Conservation (phyloP, 2,888 invertebrate species). For the Auanema sp. region DNA sequence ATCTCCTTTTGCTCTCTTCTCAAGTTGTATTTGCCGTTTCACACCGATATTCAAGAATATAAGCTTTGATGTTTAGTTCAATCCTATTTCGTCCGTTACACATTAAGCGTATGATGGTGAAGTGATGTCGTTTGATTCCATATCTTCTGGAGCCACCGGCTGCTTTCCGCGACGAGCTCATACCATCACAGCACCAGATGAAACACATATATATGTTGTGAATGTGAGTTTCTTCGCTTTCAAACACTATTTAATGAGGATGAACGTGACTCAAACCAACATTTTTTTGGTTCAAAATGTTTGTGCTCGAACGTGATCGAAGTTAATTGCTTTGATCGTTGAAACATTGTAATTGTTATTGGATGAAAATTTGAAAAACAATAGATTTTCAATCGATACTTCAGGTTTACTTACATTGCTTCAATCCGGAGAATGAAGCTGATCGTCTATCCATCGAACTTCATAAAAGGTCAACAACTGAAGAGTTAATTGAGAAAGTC, state of each 20-base stretch:
- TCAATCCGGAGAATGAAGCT: conserved; percentile 66
- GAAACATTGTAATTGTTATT: conserved; percentile 1
- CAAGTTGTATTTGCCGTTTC: too few relatives aligned
- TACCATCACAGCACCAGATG: conserved; percentile 51
- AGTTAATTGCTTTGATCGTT: neutral
- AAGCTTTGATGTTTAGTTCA: too few relatives aligned
- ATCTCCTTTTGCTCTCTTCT: too few relatives aligned
- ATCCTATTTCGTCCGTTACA: too few relatives aligned
- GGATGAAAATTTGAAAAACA: conserved; percentile 7
- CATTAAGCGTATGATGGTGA: neutral
- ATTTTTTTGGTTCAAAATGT: conserved; percentile 1
- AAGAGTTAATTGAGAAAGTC: conserved; percentile 86
- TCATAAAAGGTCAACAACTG: conserved; percentile 86
- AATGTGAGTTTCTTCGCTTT: conserved; percentile 19
- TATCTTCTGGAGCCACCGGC: conserved; percentile 40
- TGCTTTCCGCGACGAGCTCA: conserved; percentile 55
- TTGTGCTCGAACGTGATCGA: neutral
- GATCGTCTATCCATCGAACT: conserved; percentile 87
- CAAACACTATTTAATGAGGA: conserved; percentile 59
- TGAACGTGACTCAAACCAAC: conserved; percentile 67
- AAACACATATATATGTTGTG: conserved; percentile 45
- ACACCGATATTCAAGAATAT: too few relatives aligned
- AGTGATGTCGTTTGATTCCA: conserved; percentile 52
- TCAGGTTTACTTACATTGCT: conserved; percentile 55
- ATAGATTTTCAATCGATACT: neutral